phyloP scores from a whole-genome alignment of 2,888 invertebrate species.

The Alviniconcha strummeri region DNA sequence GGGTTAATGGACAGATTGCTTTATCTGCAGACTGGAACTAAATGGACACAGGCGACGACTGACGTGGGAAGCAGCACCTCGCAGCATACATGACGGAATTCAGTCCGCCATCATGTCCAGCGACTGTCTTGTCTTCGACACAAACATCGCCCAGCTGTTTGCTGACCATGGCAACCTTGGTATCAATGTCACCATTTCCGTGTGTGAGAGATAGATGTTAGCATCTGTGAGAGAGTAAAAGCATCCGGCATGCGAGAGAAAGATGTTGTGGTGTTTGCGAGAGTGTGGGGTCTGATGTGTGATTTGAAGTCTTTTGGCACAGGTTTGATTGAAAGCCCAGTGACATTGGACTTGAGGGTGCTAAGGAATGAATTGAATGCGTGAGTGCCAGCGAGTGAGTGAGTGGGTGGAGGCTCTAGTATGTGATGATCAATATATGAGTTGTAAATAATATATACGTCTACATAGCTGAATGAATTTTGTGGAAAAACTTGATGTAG shows the following conservation, averaged over 20 bases:
- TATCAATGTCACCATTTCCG: conserved; percentile 96
- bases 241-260: background rate
- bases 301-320: too few species aligned
- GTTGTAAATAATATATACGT: too few species aligned
- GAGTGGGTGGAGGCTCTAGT: too few species aligned
- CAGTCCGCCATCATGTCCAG: conserved; percentile 97
- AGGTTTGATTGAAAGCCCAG: too few species aligned
- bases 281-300: background rate
- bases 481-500: too few species aligned
- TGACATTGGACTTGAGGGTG: too few species aligned
- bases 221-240: background rate
- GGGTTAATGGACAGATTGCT: too few species aligned
- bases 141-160: conserved; percentile 97
- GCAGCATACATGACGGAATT: conserved; percentile 98
- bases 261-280: background rate
- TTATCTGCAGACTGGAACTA: conserved; percentile 87
- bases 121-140: conserved; percentile 99
- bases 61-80: conserved; percentile 99
- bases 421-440: too few species aligned
- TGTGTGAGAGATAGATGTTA: conserved; percentile 56
- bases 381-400: too few species aligned
- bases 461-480: too few species aligned
- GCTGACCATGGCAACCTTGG: conserved; percentile 99
- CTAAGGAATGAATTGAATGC: too few species aligned
- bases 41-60: conserved; percentile 95